These are phyloP conservation scores for Strix uralensis DNA, from an alignment of 2,113 vertebrate genomes.

Conservation along the genomic window DNA sequence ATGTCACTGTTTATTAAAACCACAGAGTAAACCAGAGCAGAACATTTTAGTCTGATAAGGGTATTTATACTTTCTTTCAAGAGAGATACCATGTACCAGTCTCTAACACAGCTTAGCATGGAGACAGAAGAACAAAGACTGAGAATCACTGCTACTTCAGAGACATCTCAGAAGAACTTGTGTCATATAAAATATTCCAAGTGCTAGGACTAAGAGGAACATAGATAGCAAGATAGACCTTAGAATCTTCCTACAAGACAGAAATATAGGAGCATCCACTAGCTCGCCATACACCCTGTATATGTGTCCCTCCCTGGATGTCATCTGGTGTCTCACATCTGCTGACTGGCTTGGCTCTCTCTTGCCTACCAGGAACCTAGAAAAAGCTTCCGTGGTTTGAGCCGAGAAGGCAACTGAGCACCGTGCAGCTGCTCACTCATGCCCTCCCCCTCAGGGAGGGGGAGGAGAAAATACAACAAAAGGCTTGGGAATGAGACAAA, in stretches of 20 bases:
- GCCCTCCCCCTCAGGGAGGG: too few relatives aligned
- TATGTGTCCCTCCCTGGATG: accelerated
- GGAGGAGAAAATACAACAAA: too few relatives aligned
- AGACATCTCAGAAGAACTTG: background rate
- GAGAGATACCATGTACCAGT: background rate
- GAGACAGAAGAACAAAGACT: background rate
- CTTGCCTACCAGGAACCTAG: background rate
- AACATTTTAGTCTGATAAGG: background rate
- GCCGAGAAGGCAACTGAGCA: too few relatives aligned
- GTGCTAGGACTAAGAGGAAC: background rate
- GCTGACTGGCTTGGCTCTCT: background rate
- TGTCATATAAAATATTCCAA: background rate
- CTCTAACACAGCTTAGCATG: background rate
- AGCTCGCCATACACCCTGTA: background rate
- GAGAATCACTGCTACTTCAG: background rate
- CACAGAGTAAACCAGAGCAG: slow-evolving; percentile 39
- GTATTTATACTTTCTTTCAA: background rate
- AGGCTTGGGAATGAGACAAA: too few relatives aligned
- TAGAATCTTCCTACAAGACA: background rate
- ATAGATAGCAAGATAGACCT: background rate
- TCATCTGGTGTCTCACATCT: background rate
- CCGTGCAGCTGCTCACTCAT: too few relatives aligned
- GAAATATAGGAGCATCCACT: background rate
- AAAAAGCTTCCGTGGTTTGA: too few relatives aligned
- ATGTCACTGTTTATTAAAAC: slow-evolving; percentile 47